Conservation (phyloP, 1,140 invertebrate genomes). For the Oppia nitens region DNA sequence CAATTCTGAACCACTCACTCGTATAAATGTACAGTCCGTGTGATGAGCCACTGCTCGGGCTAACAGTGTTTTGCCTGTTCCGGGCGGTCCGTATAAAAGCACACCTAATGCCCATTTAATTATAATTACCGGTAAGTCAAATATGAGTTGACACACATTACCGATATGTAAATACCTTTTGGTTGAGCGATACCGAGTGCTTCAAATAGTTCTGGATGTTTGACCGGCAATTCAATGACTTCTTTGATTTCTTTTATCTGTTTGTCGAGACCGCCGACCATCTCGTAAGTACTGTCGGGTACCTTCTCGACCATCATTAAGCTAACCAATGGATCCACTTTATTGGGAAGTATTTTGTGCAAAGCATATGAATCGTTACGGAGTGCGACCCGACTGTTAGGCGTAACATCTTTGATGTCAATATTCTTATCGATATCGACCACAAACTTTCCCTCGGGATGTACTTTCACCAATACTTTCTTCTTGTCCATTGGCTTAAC, state of each 20-base stretch:
- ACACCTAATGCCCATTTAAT: constrained; percentile 47
- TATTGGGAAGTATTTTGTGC: constrained; percentile 97
- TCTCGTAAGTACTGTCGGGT: constrained; percentile 97
- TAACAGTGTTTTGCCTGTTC: constrained; percentile 85
- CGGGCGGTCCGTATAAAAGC: constrained; percentile 91
- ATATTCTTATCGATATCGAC: constrained; percentile 99
- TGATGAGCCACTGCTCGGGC: constrained; percentile 98
- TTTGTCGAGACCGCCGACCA: constrained; percentile 98
- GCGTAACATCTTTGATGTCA: constrained; percentile 93
- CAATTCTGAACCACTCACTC: constrained; percentile 94
- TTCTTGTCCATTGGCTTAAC: constrained; percentile 99
- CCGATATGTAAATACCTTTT: constrained; percentile 38
- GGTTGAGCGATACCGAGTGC: constrained; percentile 98
- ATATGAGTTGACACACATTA: constrained; percentile 1
- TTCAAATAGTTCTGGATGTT: constrained; percentile 98
- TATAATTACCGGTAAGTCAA: not conserved
- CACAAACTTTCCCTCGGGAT: constrained; percentile 99
- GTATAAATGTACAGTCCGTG: constrained; percentile 98
- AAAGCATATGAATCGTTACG: constrained; percentile 97
- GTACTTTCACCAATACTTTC: constrained; percentile 97
- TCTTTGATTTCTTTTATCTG: constrained; percentile 99
- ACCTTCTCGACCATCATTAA: constrained; percentile 99
- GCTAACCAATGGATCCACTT: constrained; percentile 98
- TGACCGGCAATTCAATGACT: constrained; percentile 97
- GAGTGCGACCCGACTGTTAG: constrained; percentile 91